These are phyloP conservation scores for Drosophila gaucha DNA, from an alignment of 2,888 invertebrate species.

Conservation along the genomic window DNA sequence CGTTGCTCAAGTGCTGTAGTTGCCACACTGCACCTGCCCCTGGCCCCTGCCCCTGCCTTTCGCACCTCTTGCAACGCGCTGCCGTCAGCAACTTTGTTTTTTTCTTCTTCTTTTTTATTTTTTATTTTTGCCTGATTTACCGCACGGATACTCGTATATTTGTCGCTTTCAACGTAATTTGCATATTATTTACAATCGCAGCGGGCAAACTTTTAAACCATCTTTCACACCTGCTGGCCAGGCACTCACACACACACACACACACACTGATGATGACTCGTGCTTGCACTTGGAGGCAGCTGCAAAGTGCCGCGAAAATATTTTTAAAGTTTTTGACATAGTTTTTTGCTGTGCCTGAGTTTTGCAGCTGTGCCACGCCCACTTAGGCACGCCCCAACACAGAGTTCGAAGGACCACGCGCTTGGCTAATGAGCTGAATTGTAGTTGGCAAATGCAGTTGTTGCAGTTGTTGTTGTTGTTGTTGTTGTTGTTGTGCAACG, in stretches of 20 bases:
- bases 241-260: slow-evolving; percentile 19
- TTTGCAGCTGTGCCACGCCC: slow-evolving; percentile 59
- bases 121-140: slow-evolving; percentile 70
- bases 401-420: slow-evolving; percentile 52
- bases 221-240: slow-evolving; percentile 71
- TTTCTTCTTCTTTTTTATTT: not conserved
- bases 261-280: slow-evolving; percentile 33
- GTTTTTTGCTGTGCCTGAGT: slow-evolving; percentile 44
- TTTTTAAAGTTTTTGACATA: slow-evolving; percentile 81
- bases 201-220: slow-evolving; percentile 67
- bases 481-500: slow-evolving; percentile 23
- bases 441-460: slow-evolving; percentile 22
- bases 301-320: slow-evolving; percentile 46
- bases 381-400: slow-evolving; percentile 69
- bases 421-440: slow-evolving; percentile 67
- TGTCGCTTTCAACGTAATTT: slow-evolving; percentile 74
- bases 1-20: slow-evolving; percentile 72
- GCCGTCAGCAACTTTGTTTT: slow-evolving; percentile 65
- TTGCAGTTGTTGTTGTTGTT: slow-evolving; percentile 2
- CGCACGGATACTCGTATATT: slow-evolving; percentile 74
- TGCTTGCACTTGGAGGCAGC: slow-evolving; percentile 33
- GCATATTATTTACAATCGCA: slow-evolving; percentile 76
- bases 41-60: not conserved
- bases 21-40: slow-evolving; percentile 24
- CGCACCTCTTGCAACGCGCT: not conserved